These are phyloP conservation scores for Peromyscus californicus DNA, from an alignment of 2,113 vertebrate genomes.

Conservation along the genomic window DNA sequence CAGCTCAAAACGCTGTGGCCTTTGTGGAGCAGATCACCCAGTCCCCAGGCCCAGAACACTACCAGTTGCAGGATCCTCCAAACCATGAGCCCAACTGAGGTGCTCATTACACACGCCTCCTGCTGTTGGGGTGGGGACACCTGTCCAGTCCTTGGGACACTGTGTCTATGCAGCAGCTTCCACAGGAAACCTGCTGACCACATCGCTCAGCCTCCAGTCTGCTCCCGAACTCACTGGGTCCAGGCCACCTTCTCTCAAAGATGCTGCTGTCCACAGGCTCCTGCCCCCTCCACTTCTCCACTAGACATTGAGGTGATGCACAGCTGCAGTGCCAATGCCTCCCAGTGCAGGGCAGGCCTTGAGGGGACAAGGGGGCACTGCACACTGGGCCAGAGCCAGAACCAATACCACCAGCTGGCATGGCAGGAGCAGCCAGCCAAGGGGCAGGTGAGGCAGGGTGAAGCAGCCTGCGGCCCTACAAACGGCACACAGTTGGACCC, in stretches of 20 bases:
- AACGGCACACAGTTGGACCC: neutral
- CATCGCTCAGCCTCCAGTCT: neutral
- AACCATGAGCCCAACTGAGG: neutral
- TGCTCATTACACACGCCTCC: neutral
- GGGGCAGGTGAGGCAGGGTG: too few species aligned
- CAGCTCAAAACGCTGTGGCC: neutral
- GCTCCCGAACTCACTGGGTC: neutral
- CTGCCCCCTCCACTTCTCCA: neutral
- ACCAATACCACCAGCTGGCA: neutral
- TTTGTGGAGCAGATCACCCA: neutral
- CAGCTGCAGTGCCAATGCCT: too few species aligned
- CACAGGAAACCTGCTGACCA: neutral
- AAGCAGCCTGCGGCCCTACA: neutral
- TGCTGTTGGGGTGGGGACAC: neutral
- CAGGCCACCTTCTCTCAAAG: neutral
- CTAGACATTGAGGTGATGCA: neutral
- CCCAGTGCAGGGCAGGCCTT: neutral
- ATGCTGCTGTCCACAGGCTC: neutral
- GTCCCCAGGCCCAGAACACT: neutral
- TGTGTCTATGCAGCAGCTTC: neutral
- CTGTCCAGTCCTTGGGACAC: neutral
- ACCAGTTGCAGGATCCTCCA: neutral
- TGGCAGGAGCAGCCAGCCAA: neutral
- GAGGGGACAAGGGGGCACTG: neutral
- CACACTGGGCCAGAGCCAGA: neutral